Evolutionary conservation across 2,888 invertebrate genomes (phyloP).

Genomic region (Dynastes grantii): DNA sequence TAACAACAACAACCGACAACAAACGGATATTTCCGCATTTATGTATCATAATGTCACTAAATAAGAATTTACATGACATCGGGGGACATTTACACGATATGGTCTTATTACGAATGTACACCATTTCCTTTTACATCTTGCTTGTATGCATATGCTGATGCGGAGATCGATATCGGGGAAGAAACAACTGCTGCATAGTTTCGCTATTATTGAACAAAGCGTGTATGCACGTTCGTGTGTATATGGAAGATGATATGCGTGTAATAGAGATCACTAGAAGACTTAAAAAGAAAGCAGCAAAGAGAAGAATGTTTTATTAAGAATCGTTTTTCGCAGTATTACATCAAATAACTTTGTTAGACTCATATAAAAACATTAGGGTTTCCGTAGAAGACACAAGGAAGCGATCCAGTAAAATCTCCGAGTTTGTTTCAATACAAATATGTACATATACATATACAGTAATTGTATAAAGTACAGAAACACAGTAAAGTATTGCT

Average conservation of each 20-base stretch:
- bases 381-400: not conserved
- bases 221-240: not conserved
- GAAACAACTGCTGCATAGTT: constrained; percentile 25
- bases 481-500: too few species aligned
- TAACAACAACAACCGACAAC: constrained; percentile 7
- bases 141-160: constrained; percentile 23
- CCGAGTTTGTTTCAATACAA: not conserved
- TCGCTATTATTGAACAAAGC: constrained; percentile 16
- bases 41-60: constrained; percentile 49
- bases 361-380: not conserved
- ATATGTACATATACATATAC: not conserved
- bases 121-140: constrained; percentile 38
- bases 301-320: not conserved
- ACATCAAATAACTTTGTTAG: constrained; percentile 17
- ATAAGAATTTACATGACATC: constrained; percentile 41
- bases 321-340: constrained; percentile 11
- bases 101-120: constrained; percentile 41
- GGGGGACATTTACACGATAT: constrained; percentile 47
- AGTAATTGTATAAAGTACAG: not conserved
- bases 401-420: not conserved
- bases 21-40: constrained; percentile 47
- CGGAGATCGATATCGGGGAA: constrained; percentile 22
- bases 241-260: not conserved
- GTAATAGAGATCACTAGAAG: constrained; percentile 8
- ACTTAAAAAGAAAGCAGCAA: not conserved